Base-by-base conservation (phyloP, 2,797 vertebrate genomes). In the Parambassis ranga region DNA sequence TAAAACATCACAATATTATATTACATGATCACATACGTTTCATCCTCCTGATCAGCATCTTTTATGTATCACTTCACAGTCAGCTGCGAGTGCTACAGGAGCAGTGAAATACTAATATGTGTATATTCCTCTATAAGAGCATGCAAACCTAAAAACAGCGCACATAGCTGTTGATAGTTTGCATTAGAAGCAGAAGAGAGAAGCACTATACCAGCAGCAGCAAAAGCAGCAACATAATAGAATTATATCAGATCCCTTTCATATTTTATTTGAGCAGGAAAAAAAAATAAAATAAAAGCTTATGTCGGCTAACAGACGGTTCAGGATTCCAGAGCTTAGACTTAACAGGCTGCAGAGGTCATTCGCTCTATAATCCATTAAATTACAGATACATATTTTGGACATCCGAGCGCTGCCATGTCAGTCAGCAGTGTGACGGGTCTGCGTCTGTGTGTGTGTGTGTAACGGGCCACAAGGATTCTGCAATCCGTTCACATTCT, bases 251-350 rank as follows among this genome's bases (percentile, higher is more conserved):
- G 58, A 79, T 78, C 84, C 38, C 37, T 83, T 75, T 86, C 71
- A 71, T 66, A 81, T 81, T 77, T 66, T 65, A 62, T 79, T 80
- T 2, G 28, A 26, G 8, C 14, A 23, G 13, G 32, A 24, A 26
- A 6, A 14, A 32, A 46, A 33, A 58, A 75, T 38, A 65, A 79
- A 71, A 65, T 58, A 59, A 55, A 79, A 71, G 82, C 81, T 87
- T 78, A 82, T 60, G 65, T 18, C 22, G 51, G 69, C 62, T 15
- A 80, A 88, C 85, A 90, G 84, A 88, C 50, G 75, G 83, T 74
- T 77, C 7, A 26, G 78, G 80, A 82, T 87, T 61, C 74, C 33
- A 47, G 61, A 73, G 81, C 76, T 88, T 84, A 85, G 79, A 66
- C 15, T 83, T 68, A 78, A 66, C 63, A 42, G 56, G 72, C 72